Conservation (phyloP, 1,140 invertebrate genomes). For the Trachelipus rathkii region DNA sequence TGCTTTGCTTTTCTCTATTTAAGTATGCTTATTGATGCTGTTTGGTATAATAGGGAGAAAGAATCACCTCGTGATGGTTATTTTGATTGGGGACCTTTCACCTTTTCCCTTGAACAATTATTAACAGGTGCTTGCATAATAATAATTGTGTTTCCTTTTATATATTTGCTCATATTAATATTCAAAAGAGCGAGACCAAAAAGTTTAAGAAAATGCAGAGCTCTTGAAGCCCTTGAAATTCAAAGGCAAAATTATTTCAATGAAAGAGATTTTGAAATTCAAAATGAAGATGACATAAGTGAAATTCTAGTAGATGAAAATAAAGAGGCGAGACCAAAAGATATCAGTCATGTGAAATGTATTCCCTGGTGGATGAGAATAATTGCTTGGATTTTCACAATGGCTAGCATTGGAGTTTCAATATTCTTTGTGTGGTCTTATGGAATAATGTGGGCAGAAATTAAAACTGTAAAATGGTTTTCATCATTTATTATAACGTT, state of each 20-base stretch:
- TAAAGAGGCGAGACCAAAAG: slow-evolving; percentile 20
- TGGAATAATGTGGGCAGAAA: slow-evolving; percentile 56
- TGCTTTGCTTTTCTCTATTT: slow-evolving; percentile 23
- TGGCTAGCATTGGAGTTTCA: slow-evolving; percentile 50
- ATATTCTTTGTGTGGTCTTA: slow-evolving; percentile 56
- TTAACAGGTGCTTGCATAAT: slow-evolving; percentile 24
- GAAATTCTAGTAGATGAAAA: neutral
- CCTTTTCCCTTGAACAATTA: slow-evolving; percentile 28
- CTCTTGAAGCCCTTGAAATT: slow-evolving; percentile 16
- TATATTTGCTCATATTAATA: slow-evolving; percentile 29
- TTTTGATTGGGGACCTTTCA: slow-evolving; percentile 22
- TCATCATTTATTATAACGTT: slow-evolving; percentile 57
- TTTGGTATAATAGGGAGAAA: slow-evolving; percentile 22
- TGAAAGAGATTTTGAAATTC: neutral
- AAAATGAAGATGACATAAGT: neutral
- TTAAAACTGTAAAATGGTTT: slow-evolving; percentile 58
- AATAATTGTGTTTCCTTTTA: slow-evolving; percentile 25
- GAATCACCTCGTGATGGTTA: slow-evolving; percentile 24
- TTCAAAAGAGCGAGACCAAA: slow-evolving; percentile 39
- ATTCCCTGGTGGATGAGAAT: slow-evolving; percentile 56
- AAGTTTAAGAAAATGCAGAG: slow-evolving; percentile 10
- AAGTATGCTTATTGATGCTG: slow-evolving; percentile 18
- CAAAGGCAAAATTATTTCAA: slow-evolving; percentile 16
- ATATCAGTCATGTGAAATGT: slow-evolving; percentile 25
- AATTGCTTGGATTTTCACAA: slow-evolving; percentile 54